phyloP scores from a whole-genome alignment of 2,113 vertebrate genomes.

The Myotis lucifugus region DNA sequence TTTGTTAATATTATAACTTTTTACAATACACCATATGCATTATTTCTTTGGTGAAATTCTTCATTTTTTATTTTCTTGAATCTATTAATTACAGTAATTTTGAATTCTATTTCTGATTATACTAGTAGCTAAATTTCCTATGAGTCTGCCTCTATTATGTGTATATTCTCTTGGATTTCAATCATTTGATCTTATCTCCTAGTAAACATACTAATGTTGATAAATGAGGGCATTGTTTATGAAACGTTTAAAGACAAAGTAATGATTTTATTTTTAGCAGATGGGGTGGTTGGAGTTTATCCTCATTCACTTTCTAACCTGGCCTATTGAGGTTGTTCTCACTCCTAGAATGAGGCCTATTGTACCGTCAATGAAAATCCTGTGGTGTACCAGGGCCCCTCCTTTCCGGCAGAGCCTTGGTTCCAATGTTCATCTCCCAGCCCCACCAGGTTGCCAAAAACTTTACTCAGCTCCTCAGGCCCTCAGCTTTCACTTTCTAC shows the following conservation, averaged over 20 bases:
- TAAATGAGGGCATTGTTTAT: not conserved
- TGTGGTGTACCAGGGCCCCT: not conserved
- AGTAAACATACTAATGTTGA: not conserved
- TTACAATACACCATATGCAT: not conserved
- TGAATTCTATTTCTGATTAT: not conserved
- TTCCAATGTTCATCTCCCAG: too few relatives aligned
- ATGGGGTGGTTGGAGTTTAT: not conserved
- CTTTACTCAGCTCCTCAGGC: not conserved
- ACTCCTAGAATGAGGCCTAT: not conserved
- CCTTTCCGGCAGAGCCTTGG: not conserved
- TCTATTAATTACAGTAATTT: not conserved
- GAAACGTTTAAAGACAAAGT: not conserved
- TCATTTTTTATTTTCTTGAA: not conserved
- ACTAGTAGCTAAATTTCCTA: not conserved
- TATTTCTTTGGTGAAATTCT: not conserved
- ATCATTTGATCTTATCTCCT: not conserved
- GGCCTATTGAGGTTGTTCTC: not conserved
- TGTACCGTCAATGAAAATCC: not conserved
- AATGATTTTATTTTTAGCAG: not conserved
- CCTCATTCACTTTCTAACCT: not conserved
- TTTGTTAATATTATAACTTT: not conserved
- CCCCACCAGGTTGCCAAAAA: not conserved
- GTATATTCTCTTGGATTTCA: not conserved
- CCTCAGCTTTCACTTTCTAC: not conserved
- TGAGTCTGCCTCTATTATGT: not conserved